Conservation (phyloP, 2,113 vertebrate genomes). For the Ptychochromis oligacanthus region DNA sequence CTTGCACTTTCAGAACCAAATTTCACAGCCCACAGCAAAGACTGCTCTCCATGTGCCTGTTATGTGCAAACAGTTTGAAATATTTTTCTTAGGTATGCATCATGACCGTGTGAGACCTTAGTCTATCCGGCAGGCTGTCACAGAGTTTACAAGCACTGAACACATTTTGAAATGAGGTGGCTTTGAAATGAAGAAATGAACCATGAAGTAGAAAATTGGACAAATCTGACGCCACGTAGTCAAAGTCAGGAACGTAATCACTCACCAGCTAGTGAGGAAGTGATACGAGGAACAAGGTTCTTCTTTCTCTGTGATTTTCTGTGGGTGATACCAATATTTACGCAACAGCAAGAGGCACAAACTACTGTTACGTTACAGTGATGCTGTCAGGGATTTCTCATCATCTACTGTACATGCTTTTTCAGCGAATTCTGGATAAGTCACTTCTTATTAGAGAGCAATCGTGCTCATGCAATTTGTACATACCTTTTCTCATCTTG, state of each 20-base stretch:
- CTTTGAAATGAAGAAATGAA: constrained; percentile 41
- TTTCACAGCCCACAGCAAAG: neutral
- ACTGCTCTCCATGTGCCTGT: neutral
- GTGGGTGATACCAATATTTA: neutral
- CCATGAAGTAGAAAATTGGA: constrained; percentile 52
- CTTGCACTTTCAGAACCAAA: neutral
- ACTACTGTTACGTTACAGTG: neutral
- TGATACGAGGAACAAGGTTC: neutral
- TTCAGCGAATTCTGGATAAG: constrained; percentile 18
- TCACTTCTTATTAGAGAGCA: constrained; percentile 16
- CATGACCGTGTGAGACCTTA: neutral
- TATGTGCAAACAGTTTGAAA: neutral
- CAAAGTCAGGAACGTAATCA: neutral
- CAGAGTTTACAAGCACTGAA: neutral
- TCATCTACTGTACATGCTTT: neutral
- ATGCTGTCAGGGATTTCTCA: constrained; percentile 1
- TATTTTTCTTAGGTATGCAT: neutral
- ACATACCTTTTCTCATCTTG: constrained; percentile 57
- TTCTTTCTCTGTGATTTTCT: neutral
- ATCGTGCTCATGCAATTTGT: constrained; percentile 19
- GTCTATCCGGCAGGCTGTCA: constrained; percentile 19
- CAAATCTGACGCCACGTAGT: constrained; percentile 3
- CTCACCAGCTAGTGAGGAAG: constrained; percentile 4
- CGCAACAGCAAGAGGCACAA: neutral
- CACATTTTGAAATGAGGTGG: constrained; percentile 20